Evolutionary conservation across 2,113 vertebrate species (phyloP).

Genomic region (Trematocara stigmaticum): DNA sequence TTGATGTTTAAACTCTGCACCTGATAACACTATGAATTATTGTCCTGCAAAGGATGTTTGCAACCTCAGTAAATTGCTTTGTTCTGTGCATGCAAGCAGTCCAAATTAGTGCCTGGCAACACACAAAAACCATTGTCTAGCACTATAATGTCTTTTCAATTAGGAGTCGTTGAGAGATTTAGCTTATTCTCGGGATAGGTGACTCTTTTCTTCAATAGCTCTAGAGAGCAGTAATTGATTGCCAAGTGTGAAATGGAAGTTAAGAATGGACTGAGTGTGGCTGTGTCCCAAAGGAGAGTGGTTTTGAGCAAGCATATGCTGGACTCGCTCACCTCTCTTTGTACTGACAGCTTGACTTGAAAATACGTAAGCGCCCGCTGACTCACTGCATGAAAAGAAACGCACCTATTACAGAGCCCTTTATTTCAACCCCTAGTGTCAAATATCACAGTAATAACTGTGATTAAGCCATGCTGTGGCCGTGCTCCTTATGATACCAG

Average conservation of each 20-base stretch:
- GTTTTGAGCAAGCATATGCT: slow-evolving; percentile 1
- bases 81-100: slow-evolving; percentile 61
- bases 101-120: slow-evolving; percentile 64
- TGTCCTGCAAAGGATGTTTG: slow-evolving; percentile 61
- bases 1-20: slow-evolving; percentile 60
- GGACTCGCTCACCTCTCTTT: not conserved
- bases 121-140: slow-evolving; percentile 70
- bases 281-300: slow-evolving; percentile 28
- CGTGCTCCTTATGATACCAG: slow-evolving; percentile 25
- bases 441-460: slow-evolving; percentile 40
- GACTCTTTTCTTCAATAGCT: slow-evolving; percentile 46
- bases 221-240: slow-evolving; percentile 69
- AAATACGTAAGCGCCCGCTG: not conserved
- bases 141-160: slow-evolving; percentile 71
- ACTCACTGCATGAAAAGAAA: slow-evolving; percentile 11
- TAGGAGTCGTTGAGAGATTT: slow-evolving; percentile 59
- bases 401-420: not conserved
- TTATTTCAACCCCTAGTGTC: slow-evolving; percentile 26
- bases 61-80: slow-evolving; percentile 72
- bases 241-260: slow-evolving; percentile 65
- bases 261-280: slow-evolving; percentile 32
- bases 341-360: slow-evolving; percentile 5
- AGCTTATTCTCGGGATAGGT: slow-evolving; percentile 48
- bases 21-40: slow-evolving; percentile 69
- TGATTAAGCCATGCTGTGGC: slow-evolving; percentile 27